phyloP scores from a whole-genome alignment of 2,888 invertebrate genomes.

The Troides oblongomaculatus region DNA sequence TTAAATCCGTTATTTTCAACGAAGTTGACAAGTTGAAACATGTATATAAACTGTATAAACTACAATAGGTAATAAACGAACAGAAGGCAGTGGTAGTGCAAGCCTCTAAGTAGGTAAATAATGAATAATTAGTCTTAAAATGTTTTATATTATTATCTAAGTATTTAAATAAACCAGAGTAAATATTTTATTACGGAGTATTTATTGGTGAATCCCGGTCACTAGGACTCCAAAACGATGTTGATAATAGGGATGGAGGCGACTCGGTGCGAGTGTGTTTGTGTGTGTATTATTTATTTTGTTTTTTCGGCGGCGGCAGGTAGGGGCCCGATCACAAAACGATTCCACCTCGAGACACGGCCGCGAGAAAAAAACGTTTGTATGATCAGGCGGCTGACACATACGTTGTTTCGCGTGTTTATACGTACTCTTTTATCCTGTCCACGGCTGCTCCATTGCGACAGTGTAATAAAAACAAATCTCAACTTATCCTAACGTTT shows the following conservation, averaged over 20 bases:
- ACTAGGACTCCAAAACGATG: slow-evolving; percentile 47
- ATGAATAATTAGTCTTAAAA: slow-evolving; percentile 67
- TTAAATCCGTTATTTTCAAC: slow-evolving; percentile 47
- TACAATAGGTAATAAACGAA: slow-evolving; percentile 41
- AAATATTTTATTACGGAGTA: slow-evolving; percentile 70
- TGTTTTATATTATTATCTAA: slow-evolving; percentile 74
- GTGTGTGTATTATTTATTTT: slow-evolving; percentile 37
- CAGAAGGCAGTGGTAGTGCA: slow-evolving; percentile 45
- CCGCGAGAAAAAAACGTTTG: slow-evolving; percentile 36
- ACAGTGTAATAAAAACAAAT: slow-evolving; percentile 17
- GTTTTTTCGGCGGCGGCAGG: slow-evolving; percentile 35
- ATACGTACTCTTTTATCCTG: slow-evolving; percentile 30
- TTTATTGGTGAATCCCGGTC: slow-evolving; percentile 64
- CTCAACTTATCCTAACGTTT: slow-evolving; percentile 32
- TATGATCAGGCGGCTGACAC: slow-evolving; percentile 42
- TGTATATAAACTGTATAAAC: slow-evolving; percentile 48
- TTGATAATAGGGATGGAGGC: slow-evolving; percentile 39
- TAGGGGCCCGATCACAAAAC: slow-evolving; percentile 33
- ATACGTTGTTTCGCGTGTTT: slow-evolving; percentile 40
- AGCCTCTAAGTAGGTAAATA: slow-evolving; percentile 56
- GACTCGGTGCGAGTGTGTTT: slow-evolving; percentile 34
- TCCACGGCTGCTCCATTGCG: slow-evolving; percentile 3
- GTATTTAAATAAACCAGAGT: slow-evolving; percentile 75
- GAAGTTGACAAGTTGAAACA: slow-evolving; percentile 46
- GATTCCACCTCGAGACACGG: slow-evolving; percentile 34